These are phyloP conservation scores for Enchytraeus crypticus DNA, from an alignment of 2,888 invertebrate genomes.

Conservation along the genomic window DNA sequence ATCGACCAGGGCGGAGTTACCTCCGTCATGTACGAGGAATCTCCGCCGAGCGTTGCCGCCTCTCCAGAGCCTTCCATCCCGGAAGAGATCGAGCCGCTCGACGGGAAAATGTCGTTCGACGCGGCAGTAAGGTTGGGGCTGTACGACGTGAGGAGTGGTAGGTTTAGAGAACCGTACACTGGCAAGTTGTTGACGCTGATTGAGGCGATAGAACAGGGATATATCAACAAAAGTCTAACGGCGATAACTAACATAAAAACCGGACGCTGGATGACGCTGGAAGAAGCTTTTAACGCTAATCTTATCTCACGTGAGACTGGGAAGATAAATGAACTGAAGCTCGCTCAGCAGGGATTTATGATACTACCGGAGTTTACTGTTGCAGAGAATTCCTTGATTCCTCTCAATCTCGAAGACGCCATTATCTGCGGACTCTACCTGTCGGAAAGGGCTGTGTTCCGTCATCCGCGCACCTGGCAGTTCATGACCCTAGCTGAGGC, in stretches of 20 bases:
- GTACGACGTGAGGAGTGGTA: slow-evolving; percentile 32
- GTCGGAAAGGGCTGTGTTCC: slow-evolving; percentile 58
- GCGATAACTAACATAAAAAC: slow-evolving; percentile 42
- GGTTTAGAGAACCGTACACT: slow-evolving; percentile 23
- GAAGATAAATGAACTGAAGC: slow-evolving; percentile 21
- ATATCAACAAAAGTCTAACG: slow-evolving; percentile 16
- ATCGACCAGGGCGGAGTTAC: slow-evolving; percentile 12
- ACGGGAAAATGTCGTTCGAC: slow-evolving; percentile 23
- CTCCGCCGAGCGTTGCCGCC: not conserved
- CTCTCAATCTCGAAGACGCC: slow-evolving; percentile 29
- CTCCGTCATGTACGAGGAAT: slow-evolving; percentile 10
- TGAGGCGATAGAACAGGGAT: slow-evolving; percentile 54
- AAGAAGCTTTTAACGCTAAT: slow-evolving; percentile 64
- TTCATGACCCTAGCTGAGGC: slow-evolving; percentile 73
- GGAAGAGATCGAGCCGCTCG: slow-evolving; percentile 3
- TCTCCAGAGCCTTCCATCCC: not conserved
- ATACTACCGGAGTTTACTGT: slow-evolving; percentile 22
- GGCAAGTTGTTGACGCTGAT: slow-evolving; percentile 58
- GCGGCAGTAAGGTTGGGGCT: slow-evolving; percentile 26
- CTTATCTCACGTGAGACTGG: slow-evolving; percentile 29
- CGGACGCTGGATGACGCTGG: slow-evolving; percentile 67
- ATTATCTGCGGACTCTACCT: slow-evolving; percentile 52
- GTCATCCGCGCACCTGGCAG: slow-evolving; percentile 68
- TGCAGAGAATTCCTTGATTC: slow-evolving; percentile 4
- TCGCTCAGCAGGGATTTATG: slow-evolving; percentile 49